phyloP scores from a whole-genome alignment of 2,888 invertebrate genomes.

The Pycnomerus fuliginosus region DNA sequence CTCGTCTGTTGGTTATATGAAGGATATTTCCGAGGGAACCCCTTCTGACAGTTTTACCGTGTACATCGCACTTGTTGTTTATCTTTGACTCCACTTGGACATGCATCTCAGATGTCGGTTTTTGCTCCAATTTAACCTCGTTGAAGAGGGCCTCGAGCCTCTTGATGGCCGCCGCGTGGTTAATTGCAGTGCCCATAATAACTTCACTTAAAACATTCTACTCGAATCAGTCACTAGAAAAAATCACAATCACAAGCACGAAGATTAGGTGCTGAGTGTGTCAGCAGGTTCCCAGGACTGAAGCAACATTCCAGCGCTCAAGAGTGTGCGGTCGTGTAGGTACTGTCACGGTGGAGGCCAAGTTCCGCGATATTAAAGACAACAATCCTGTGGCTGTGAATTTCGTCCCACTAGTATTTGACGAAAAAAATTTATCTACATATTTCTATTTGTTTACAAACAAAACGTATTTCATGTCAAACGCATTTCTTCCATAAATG shows the following conservation, averaged over 20 bases:
- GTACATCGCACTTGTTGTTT: conserved; percentile 71
- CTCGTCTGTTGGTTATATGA: conserved; percentile 56
- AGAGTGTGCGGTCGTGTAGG: conserved; percentile 26
- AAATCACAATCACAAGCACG: background rate
- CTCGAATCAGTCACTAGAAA: background rate
- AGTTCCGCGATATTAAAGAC: conserved; percentile 24
- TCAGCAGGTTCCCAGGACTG: conserved; percentile 43
- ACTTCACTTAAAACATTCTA: background rate
- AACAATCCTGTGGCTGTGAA: conserved; percentile 13
- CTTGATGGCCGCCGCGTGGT: conserved; percentile 67
- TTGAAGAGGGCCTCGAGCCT: conserved; percentile 73
- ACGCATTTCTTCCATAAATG: no score
- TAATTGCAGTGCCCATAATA: conserved; percentile 54
- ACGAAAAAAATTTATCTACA: no score
- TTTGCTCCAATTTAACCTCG: conserved; percentile 61
- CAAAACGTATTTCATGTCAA: no score
- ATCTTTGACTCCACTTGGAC: conserved; percentile 56
- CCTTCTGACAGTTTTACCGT: conserved; percentile 59
- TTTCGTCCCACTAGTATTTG: conserved; percentile 9
- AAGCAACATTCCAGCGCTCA: conserved; percentile 41
- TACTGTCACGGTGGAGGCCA: conserved; percentile 35
- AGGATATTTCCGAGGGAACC: conserved; percentile 60
- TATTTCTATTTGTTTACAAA: no score
- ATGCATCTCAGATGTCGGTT: conserved; percentile 35
- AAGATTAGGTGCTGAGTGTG: conserved; percentile 31